A percentile compares a stretch with the other conserved stretches of the same genome.
Evolutionary conservation across 1,140 invertebrate genomes (phyloP).

Genomic region (Penaeus japonicus): DNA sequence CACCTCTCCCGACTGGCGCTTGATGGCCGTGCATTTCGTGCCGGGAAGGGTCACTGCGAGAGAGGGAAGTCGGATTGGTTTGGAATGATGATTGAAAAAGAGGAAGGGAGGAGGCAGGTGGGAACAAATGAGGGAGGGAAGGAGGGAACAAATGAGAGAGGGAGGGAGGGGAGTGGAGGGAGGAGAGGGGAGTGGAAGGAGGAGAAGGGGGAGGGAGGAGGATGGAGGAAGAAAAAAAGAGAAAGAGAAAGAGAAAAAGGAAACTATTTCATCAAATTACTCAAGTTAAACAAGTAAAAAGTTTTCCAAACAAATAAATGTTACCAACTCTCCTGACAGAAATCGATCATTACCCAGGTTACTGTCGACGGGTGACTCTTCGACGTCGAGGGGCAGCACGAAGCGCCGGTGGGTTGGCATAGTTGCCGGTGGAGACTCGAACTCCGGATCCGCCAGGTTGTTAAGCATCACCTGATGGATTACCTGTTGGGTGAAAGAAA

Average conservation of each 20-base stretch:
- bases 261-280: neutral
- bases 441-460: constrained; percentile 23
- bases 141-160: neutral
- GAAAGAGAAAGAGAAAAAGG: neutral
- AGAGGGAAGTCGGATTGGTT: too few relatives aligned
- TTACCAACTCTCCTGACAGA: too few relatives aligned
- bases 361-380: neutral
- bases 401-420: constrained; percentile 8
- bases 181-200: neutral
- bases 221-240: neutral
- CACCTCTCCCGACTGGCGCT: constrained; percentile 9
- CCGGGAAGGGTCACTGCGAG: constrained; percentile 31
- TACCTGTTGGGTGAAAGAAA: neutral
- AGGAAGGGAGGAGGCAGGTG: neutral
- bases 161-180: neutral
- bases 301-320: too few relatives aligned
- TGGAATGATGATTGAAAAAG: neutral
- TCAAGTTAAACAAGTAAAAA: neutral
- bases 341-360: constrained; percentile 21
- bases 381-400: constrained; percentile 13
- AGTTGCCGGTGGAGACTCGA: neutral
- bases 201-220: neutral
- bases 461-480: constrained; percentile 16
- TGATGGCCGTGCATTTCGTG: constrained; percentile 25
- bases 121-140: neutral